Percentiles rank a stretch among this genome's conserved stretches.
Evolutionary conservation across 2,888 invertebrate species (phyloP).

Genomic region (Napeogenes sylphis): DNA sequence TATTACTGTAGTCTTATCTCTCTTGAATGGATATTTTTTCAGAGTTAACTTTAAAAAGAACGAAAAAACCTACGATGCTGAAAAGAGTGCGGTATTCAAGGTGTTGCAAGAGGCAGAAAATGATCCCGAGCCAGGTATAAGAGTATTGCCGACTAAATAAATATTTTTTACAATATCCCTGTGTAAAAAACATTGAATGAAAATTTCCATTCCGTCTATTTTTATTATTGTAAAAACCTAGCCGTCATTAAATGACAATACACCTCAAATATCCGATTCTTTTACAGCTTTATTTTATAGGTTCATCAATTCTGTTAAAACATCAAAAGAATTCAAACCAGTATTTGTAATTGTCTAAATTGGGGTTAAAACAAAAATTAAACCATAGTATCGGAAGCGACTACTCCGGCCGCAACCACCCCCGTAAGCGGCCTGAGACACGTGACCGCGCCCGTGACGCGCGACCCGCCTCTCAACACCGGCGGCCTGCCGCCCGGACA

Average conservation of each 20-base stretch:
- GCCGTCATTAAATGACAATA: too few species aligned
- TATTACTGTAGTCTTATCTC: constrained; percentile 12
- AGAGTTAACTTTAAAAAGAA: constrained; percentile 98
- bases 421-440: constrained; percentile 80
- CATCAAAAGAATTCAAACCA: background rate
- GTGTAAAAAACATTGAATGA: too few species aligned
- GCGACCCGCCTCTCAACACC: constrained; percentile 79
- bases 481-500: constrained; percentile 90
- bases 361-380: constrained; percentile 40
- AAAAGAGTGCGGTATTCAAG: constrained; percentile 93
- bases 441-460: constrained; percentile 85
- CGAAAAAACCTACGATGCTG: constrained; percentile 91
- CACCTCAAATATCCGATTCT: background rate
- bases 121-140: constrained; percentile 86
- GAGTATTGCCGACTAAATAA: background rate
- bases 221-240: too few species aligned
- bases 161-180: background rate
- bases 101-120: constrained; percentile 93
- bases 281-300: constrained; percentile 1
- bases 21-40: constrained; percentile 34
- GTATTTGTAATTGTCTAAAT: constrained; percentile 36
- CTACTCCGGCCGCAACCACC: constrained; percentile 58
- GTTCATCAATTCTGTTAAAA: background rate
- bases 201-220: too few species aligned
- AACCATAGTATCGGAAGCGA: constrained; percentile 38